Base-by-base conservation (phyloP, 2,113 vertebrate species). In the Sinocyclocheilus anshuiensis region DNA sequence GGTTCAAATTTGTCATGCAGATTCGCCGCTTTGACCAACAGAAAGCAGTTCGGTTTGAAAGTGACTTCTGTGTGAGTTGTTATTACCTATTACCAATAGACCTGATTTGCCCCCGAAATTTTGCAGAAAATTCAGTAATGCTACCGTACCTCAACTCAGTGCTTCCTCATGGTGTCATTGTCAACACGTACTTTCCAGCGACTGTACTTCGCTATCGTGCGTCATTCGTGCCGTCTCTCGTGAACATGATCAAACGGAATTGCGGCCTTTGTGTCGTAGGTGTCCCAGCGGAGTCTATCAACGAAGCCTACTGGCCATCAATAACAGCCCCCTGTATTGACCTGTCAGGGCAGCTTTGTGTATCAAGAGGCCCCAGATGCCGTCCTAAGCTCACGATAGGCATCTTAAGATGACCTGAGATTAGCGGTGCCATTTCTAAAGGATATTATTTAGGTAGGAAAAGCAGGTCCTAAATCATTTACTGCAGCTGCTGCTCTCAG, bases 301-400 rank as follows among this genome's bases (percentile, higher is more conserved):
- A 83, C n/a, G 45, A 22, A 75, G 42, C 12, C 63, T 24, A 2
- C 45, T 76, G 26, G 33, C 83, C 91, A 92, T 94, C 90, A 92
- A 92, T 93, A 91, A 93, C 88, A 57, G 9, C 33, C 71, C 10
- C 4, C 42, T 79, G 87, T 67, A 91, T 90, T 39, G 90, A 93
- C 53, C 92, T 93, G 92, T 94, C 91, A 90, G 6, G 65, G 85
- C 77, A 88, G 88, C 72, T 84, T 89, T 89, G 78, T 89, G 77
- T 61, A 69, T 61, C 45, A 74, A 18, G 89, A 48, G 89, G 45
- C 75, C 88, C 53, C 94, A 90, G 89, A 90, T 91, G 90, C 50
- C 69, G 50, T 83, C 33, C 65, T 55, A 61, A 55, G 18, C 12
- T 45, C 42, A 50, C 22, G 42, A 29, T 79, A 36, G 55, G 53